Base-by-base conservation (phyloP, 2,888 invertebrate genomes). In the Euzetes globulus region DNA sequence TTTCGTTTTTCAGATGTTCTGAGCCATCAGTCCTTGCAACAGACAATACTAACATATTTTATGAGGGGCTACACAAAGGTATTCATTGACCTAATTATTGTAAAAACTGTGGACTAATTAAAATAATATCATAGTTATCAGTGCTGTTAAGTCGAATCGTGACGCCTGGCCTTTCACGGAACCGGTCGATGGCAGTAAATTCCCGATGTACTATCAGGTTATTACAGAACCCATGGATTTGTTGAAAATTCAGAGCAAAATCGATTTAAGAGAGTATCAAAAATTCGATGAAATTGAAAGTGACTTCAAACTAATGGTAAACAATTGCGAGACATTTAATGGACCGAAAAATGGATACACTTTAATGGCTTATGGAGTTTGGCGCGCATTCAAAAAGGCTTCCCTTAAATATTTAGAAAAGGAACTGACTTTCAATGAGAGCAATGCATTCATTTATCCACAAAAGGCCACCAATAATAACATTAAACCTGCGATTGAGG, bases 151-250 rank as follows among this genome's bases (percentile, higher is more conserved):
- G 80, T 89, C 90, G 80, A 93, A 94, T 82, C 89, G 91, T 75
- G 94, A 95, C 82, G 92, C 94, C 0, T 95, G 94, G 94, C 94
- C 94, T 0, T 95, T 96, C 83, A 87, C 91, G 82, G 92, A 94
- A 81, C 92, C 94, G 0, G 94, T 95, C 0, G 92, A 94, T 80
- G 94, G 94, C 81, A 91, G 92, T 81, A 92, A 91, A 82, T 94
- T 94, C 0, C 94, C 95, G 0, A 90, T 91, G 82, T 88, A 88
- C 79, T 87, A 87, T 80, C 85, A 86, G 76, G 85, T 87, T 68
- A 86, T 88, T 63, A 33, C 79, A 79, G 72, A 78, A 22, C 94
- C 94, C 0, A 94, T 94, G 92, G 92, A 93, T 83, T 85, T 94
- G 72, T 87, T 88, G 76, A 89, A 89, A 80, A 93, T 94, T 90